phyloP scores from a whole-genome alignment of 2,888 invertebrate species.

The Orgyia antiqua region DNA sequence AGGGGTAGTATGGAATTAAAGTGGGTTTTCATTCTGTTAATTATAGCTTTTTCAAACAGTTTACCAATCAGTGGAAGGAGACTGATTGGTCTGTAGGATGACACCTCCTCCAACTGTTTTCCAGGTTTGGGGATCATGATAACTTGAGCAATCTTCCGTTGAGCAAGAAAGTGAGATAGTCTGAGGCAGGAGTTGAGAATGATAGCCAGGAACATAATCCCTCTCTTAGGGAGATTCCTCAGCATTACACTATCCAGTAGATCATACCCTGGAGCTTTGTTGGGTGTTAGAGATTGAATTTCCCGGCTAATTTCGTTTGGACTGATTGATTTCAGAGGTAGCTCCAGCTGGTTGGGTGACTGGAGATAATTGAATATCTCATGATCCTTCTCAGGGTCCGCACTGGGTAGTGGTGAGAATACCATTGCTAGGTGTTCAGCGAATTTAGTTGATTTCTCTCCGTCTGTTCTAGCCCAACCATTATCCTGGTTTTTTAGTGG shows the following conservation, averaged over 20 bases:
- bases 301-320: background rate
- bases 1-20: constrained; percentile 2
- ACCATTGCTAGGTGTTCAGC: background rate
- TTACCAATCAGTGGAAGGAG: constrained; percentile 4
- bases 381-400: background rate
- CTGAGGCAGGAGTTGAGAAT: background rate
- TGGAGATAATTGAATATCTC: background rate
- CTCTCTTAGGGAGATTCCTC: background rate
- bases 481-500: background rate
- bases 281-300: background rate
- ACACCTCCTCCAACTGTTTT: background rate
- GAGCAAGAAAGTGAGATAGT: background rate
- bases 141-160: constrained; percentile 2
- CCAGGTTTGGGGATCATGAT: constrained; percentile 3
- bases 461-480: background rate
- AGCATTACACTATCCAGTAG: background rate
- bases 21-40: constrained; percentile 5
- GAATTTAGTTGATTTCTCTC: too few species aligned
- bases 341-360: background rate
- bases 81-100: constrained; percentile 5
- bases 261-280: background rate
- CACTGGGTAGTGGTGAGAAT: background rate
- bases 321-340: background rate
- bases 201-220: background rate
- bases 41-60: constrained; percentile 1